Conservation (phyloP, 2,113 vertebrate species). For the Vireo altiloquus region DNA sequence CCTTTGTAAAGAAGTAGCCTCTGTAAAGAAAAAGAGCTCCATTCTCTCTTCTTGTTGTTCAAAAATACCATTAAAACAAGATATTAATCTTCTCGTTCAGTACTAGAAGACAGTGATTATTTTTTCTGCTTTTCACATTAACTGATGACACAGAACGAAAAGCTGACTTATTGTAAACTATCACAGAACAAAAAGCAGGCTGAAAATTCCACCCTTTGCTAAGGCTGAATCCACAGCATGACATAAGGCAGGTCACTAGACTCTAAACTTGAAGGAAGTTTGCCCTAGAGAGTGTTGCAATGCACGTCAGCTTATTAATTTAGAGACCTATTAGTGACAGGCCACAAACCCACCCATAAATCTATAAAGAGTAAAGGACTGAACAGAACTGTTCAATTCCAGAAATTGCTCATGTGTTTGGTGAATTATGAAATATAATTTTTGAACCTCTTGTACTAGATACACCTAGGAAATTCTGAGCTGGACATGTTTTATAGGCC, state of each 20-base stretch:
- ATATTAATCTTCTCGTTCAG: background rate
- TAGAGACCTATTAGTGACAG: constrained; percentile 39
- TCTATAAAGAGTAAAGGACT: constrained; percentile 39
- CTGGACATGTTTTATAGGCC: background rate
- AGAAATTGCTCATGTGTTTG: background rate
- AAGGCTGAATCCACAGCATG: background rate
- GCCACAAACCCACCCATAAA: constrained; percentile 47
- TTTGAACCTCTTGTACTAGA: background rate
- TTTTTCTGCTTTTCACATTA: background rate
- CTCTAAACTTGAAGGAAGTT: constrained; percentile 25
- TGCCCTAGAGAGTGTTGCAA: constrained; percentile 34
- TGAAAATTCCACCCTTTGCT: background rate
- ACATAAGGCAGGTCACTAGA: background rate
- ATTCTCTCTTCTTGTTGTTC: background rate
- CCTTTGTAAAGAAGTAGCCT: background rate
- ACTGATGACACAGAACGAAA: background rate
- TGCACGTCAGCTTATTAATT: constrained; percentile 44
- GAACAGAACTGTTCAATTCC: background rate
- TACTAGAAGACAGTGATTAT: background rate
- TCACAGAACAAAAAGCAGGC: background rate
- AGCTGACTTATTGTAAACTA: background rate
- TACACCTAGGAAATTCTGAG: background rate
- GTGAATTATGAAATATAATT: constrained; percentile 33
- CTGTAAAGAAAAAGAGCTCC: background rate
- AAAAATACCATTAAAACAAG: background rate